These are phyloP conservation scores for Hoplodrina ambigua DNA, from an alignment of 2,888 invertebrate genomes.

Conservation along the genomic window DNA sequence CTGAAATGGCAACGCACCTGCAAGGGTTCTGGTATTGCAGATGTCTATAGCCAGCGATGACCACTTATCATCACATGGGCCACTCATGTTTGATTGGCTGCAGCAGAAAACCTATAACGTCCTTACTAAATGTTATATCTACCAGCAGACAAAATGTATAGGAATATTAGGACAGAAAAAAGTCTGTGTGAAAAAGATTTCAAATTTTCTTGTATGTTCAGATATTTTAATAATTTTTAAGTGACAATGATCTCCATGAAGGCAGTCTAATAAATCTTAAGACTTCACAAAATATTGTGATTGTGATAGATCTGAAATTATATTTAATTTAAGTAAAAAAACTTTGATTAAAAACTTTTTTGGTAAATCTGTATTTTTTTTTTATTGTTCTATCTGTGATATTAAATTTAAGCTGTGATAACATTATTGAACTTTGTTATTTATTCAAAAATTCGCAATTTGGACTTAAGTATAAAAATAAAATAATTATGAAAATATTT, in stretches of 20 bases:
- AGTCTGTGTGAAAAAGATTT: slow-evolving; percentile 24
- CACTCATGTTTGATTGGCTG: not conserved
- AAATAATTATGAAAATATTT: not conserved
- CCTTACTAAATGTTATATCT: not conserved
- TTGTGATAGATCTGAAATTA: slow-evolving; percentile 62
- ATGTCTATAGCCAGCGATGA: too few relatives aligned
- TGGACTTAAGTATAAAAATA: slow-evolving; percentile 23
- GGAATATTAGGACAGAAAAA: slow-evolving; percentile 14
- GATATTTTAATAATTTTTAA: slow-evolving; percentile 33
- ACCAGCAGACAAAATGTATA: slow-evolving; percentile 2
- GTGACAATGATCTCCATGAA: slow-evolving; percentile 55
- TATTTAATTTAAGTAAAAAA: slow-evolving; percentile 27
- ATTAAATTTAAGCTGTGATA: slow-evolving; percentile 47
- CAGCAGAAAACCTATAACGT: not conserved
- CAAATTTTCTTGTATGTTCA: not conserved
- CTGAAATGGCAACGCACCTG: too few relatives aligned
- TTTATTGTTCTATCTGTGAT: slow-evolving; percentile 48
- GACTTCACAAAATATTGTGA: slow-evolving; percentile 44
- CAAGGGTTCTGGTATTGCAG: too few relatives aligned
- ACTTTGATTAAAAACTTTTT: slow-evolving; percentile 53
- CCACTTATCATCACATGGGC: too few relatives aligned
- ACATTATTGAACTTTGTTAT: slow-evolving; percentile 25
- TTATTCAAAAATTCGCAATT: slow-evolving; percentile 7
- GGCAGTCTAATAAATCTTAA: slow-evolving; percentile 54
- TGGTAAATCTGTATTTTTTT: slow-evolving; percentile 40